Percentiles rank a stretch among this genome's conserved stretches.
Conservation (phyloP, 1,140 invertebrate species). For the Asbolus verrucosus region DNA sequence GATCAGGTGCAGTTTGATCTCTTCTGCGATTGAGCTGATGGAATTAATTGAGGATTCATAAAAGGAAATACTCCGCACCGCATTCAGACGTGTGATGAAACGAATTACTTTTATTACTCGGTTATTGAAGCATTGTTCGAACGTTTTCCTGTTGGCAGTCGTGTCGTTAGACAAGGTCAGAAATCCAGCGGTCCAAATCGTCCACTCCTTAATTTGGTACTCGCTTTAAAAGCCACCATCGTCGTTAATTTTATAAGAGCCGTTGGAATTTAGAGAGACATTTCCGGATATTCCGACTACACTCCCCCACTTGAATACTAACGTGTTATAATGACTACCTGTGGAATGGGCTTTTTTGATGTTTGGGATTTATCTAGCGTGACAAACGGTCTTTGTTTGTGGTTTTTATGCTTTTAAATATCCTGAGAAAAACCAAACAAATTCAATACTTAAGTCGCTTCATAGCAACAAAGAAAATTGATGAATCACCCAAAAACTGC, state of each 20-base stretch:
- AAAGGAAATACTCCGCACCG: too few species aligned
- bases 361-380: conserved; percentile 38
- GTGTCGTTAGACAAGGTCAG: conserved; percentile 50
- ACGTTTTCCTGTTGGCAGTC: conserved; percentile 47
- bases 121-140: conserved; percentile 47
- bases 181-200: conserved; percentile 43
- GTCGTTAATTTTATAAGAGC: conserved; percentile 16
- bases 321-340: conserved; percentile 53
- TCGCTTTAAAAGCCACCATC: conserved; percentile 5
- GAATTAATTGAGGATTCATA: neutral
- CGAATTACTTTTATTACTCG: conserved; percentile 23
- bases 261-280: conserved; percentile 48
- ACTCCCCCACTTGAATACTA: conserved; percentile 52
- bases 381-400: conserved; percentile 43
- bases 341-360: conserved; percentile 35
- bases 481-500: too few species aligned
- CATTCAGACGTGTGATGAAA: conserved; percentile 19
- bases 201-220: conserved; percentile 7
- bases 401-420: conserved; percentile 9
- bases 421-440: neutral
- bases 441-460: too few species aligned
- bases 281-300: conserved; percentile 49
- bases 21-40: too few species aligned
- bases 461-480: too few species aligned
- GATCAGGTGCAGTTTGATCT: too few species aligned